Conservation (phyloP, 2,113 vertebrate species). For the Odontophorus gujanensis region DNA sequence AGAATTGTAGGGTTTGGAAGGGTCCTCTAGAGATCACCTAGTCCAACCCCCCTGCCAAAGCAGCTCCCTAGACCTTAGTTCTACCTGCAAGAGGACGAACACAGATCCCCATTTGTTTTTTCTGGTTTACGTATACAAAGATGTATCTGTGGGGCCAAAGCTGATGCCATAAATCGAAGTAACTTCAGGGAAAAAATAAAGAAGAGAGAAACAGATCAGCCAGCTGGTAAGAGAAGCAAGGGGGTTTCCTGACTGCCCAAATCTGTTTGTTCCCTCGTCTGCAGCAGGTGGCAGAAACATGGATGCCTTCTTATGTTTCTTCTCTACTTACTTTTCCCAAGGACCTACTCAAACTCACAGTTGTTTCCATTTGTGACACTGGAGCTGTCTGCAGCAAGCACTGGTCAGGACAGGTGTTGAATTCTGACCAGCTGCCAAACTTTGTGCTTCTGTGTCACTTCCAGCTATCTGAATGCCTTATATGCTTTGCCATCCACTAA, state of each 20-base stretch:
- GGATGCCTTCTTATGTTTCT: background rate
- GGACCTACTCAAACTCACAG: background rate
- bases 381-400: background rate
- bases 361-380: background rate
- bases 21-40: no score
- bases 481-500: background rate
- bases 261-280: background rate
- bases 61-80: no score
- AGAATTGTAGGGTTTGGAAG: no score
- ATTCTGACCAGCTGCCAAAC: background rate
- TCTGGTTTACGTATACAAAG: no score
- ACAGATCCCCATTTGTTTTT: background rate
- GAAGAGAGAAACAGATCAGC: background rate
- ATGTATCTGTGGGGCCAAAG: no score
- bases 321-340: background rate
- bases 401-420: background rate
- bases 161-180: background rate
- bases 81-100: background rate
- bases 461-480: background rate
- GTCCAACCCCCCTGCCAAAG: no score
- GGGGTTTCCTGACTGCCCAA: background rate
- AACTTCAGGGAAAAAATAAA: background rate
- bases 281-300: background rate
- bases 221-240: background rate
- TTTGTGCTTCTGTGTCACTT: background rate